Evolutionary conservation across 1,140 invertebrate species (phyloP), one percentile per base, ranked within the genome.

Genomic region (Episyrphus balteatus): DNA sequence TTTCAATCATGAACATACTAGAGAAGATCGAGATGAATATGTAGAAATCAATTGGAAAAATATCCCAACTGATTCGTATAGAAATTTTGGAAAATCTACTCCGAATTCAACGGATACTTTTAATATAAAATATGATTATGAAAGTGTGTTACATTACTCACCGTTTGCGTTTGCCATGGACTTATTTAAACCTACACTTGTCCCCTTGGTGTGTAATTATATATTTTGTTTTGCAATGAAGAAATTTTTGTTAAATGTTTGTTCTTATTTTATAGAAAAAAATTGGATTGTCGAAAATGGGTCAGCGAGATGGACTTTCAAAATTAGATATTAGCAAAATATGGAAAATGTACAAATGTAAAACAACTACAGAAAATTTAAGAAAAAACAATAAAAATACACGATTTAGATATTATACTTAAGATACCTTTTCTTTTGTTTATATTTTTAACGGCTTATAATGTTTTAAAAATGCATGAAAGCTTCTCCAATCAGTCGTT

Each of bases 1-100:
- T 8, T 62, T 77, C 10, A 71, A 61, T 49, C 78, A 79, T 40
- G 76, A 80, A 44, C 78, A 79, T 44, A 68, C 70, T 41, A 63
- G 77, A 11, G 58, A 65, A 3, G 77, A 79, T 56, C 58, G 77
- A 3, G 73, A 79, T 51, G 45, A 70, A 1, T 68, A 72, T 47
- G 67, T 79, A 9, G 58, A 54, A 9, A 69, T 79, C 12, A 52
- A 73, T 7, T 76, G 74, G 62, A 55, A 71, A 13, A 79, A 79
- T 44, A 75, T 79, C 19, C 62, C 64, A 15, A 50, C 57, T 34
- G 67, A 58, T 21, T 58, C 55, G 38, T 57, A 54, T 54, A 51
- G 50, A 0, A 69, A 70, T 38, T 70, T 70, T n/a, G 51, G 55
- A 43, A 51, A 54, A 13, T 52, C 57, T 44, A 47, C 56, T 18